Evolutionary conservation across 2,888 invertebrate genomes (phyloP), one percentile per base, ranked within the genome.

Genomic region (Microctonus brassicae): DNA sequence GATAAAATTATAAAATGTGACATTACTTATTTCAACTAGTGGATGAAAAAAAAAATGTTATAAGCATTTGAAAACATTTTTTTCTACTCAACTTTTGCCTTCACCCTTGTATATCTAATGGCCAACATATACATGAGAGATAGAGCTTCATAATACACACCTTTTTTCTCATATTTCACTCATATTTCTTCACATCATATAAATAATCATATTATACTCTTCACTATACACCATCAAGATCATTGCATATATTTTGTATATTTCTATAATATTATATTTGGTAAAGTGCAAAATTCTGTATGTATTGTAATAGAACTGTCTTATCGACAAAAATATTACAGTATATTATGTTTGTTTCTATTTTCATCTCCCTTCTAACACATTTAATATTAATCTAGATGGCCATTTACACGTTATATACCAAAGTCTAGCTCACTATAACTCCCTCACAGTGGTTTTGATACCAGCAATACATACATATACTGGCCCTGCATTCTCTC

Each of bases 41-140:
- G n/a, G n/a, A n/a, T n/a, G n/a, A n/a, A n/a, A n/a, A n/a, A n/a
- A 13, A 39, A 39, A 39, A 39, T 39, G 13, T 39, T n/a, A n/a
- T 13, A n/a, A 39, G 39, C 39, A 13, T 39, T 39, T 39, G n/a
- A 39, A 39, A 39, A 39, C 39, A 39, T 39, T 39, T 39, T 39
- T 39, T n/a, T 39, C 26, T 60, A 61, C 42, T 22, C 17, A 47
- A n/a, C 57, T 57, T 26, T 33, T 24, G 29, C 20, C 17, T 42
- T 58, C 29, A 29, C 42, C 42, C 58, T 67, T 57, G 67, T 53
- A 39, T 42, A 47, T 47, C 5, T 47, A 20, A 53, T 63, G 24
- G 47, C 52, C 24, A 53, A n/a, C n/a, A 69, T 22, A 69, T 47
- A 55, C 55, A 39, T 62, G 24, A 62, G 22, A 62, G 34, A 33